Conservation (phyloP, 2,888 invertebrate genomes). For the Ischnus inquisitorius region DNA sequence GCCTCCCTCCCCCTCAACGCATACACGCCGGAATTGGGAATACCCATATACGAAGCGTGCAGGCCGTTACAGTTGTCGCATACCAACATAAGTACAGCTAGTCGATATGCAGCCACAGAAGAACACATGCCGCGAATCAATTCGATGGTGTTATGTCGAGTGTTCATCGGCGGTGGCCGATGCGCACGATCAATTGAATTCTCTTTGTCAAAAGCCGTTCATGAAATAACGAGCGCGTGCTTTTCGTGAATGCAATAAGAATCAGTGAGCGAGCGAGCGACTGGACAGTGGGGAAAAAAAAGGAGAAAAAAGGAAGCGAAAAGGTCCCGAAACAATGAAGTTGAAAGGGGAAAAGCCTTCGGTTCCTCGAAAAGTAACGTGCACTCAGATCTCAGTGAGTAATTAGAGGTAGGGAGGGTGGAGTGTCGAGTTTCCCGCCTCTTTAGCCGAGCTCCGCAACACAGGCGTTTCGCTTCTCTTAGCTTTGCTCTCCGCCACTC, state of each 20-base stretch:
- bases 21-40: neutral
- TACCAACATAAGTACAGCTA: neutral
- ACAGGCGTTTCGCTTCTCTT: slow-evolving; percentile 8
- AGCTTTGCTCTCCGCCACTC: slow-evolving; percentile 49
- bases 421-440: slow-evolving; percentile 40
- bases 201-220: slow-evolving; percentile 24
- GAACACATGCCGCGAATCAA: slow-evolving; percentile 13
- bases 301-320: neutral
- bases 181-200: slow-evolving; percentile 44
- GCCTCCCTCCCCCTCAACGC: neutral
- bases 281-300: neutral
- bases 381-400: slow-evolving; percentile 36
- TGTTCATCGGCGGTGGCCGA: neutral
- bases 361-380: slow-evolving; percentile 16
- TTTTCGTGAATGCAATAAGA: slow-evolving; percentile 11
- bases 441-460: slow-evolving; percentile 17
- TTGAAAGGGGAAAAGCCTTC: neutral
- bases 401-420: slow-evolving; percentile 38
- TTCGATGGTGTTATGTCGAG: neutral
- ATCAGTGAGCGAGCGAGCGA: neutral
- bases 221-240: neutral
- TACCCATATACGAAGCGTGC: neutral
- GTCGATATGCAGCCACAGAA: slow-evolving; percentile 24
- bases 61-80: neutral
- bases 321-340: slow-evolving; percentile 4